Evolutionary conservation across 2,888 invertebrate species (phyloP), one percentile per base, ranked within the genome.

Genomic region (Galeruca laticollis): DNA sequence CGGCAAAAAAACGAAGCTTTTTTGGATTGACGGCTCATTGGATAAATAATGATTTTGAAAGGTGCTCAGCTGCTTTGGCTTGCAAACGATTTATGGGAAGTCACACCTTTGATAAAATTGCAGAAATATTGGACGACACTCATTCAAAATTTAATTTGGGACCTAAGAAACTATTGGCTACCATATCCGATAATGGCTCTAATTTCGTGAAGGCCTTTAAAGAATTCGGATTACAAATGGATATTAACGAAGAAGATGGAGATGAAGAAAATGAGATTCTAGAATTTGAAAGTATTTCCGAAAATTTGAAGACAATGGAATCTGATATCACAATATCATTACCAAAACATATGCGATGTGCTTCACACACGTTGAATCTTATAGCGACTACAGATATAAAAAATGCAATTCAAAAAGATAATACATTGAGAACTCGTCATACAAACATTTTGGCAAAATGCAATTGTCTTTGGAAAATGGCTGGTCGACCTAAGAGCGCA

Each of bases 151-250:
- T 68, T 47, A 40, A 35, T 4, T 15, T 74, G 57, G 54, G 26
- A 43, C 11, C n/a, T 43, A 18, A 15, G 21, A 47, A 74, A 68
- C 37, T 71, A 21, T 31, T 62, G 18, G 71, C 60, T 0, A 71
- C 73, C 9, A 60, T 71, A 26, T 71, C 73, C 8, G 73, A 71
- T 54, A 72, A 63, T 35, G 72, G 69, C 18, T 63, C 59, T 0
- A 72, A 74, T 57, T 72, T 74, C 43, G 70, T 74, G 3, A 74
- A 74, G 59, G 60, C 74, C 1, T 74, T 71, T 40, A 33, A 57
- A 37, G 70, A 70, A 70, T 74, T 74, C 33, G 64, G 54, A 10
- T n/a, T 60, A 9, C 11, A 43, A 26, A 33, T 31, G 56, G 57
- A 65, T 56, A 43, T 40, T 43, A 11, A 9, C 43, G 43, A 4